Percentiles rank a stretch among this genome's conserved stretches.
These are phyloP conservation scores for Paramormyrops hopkinsi DNA, from an alignment of 2,797 vertebrate species.

Conservation along the genomic window DNA sequence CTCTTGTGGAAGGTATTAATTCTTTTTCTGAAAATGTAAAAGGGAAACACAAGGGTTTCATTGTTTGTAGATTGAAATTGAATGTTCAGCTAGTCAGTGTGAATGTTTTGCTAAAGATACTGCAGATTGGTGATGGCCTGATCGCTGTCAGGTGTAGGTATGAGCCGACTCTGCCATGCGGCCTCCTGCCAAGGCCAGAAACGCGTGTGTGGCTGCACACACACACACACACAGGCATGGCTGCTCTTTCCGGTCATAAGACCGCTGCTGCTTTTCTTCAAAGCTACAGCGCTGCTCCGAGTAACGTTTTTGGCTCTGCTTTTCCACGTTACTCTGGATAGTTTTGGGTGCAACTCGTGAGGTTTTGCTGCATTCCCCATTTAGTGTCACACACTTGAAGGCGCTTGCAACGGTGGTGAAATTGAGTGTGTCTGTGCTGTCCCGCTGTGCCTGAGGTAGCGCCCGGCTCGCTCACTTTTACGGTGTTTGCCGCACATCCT, in stretches of 20 bases:
- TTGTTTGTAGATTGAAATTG: neutral
- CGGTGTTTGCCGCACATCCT: neutral
- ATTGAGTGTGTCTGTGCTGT: neutral
- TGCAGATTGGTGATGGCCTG: neutral
- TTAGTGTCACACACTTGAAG: neutral
- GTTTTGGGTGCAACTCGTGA: neutral
- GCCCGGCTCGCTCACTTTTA: neutral
- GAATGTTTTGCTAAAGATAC: neutral
- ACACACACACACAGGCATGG: neutral
- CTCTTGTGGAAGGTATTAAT: neutral
- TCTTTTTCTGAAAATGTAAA: neutral
- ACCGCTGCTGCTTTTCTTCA: neutral
- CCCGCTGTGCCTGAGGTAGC: neutral
- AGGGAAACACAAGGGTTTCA: neutral
- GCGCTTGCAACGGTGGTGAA: neutral
- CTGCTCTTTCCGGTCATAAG: neutral
- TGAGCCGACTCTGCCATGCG: neutral
- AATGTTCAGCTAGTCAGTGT: neutral
- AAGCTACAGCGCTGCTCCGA: neutral
- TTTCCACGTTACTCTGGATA: neutral
- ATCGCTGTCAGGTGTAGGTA: neutral
- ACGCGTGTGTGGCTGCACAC: neutral
- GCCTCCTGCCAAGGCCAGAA: neutral
- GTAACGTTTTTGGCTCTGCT: neutral
- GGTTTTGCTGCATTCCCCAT: neutral